Evolutionary conservation across 37 sponge, comb jelly and placozoan genomes (phyloP), one percentile per base, ranked within the genome.

Genomic region (Amphimedon queenslandica): DNA sequence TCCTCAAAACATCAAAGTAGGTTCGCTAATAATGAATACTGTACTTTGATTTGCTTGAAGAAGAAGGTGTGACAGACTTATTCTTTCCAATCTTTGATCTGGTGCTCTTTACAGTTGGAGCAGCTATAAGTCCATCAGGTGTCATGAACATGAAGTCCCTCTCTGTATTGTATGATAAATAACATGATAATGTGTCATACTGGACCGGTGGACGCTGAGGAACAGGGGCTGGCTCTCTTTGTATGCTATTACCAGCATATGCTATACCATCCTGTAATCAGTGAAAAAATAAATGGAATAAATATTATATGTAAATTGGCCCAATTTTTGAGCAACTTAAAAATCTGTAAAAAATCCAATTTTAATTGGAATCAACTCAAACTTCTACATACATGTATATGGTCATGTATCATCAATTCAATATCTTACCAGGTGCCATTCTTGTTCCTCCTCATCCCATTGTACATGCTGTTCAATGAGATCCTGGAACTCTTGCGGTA

Each of bases 181-280:
- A 66, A 35, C 1, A 2, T 3, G 67, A 21, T 4, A 10, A 21
- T 27, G 35, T 11, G 2, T n/a, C 21, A 37, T 40, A 35, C 2
- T 5, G 67, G 39, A 37, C 61, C n/a, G 18, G 74, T 3, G 21
- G 40, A 47, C 30, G 30, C 1, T 31, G 36, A 29, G 58, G 77
- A 3, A 73, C 78, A 42, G 89, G 80, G 10, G 87, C 65, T 0
- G 68, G 30, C 18, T 74, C 53, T 39, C 79, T 86, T 41, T 75
- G 74, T 82, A 98, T 86, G 56, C 95, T 94, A 77, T 98, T 98
- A 3, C 99, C 99, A 42, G 99, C 87, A 86, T 98, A 98, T 3
- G 99, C 99, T 41, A 98, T 67, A 56, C 90, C 90, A 16, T 69
- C 81, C 94, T 93, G n/a, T n/a, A n/a, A n/a, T n/a, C n/a, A n/a